These are phyloP conservation scores for Camponotus floridanus DNA, from an alignment of 1,140 invertebrate genomes.

Conservation along the genomic window DNA sequence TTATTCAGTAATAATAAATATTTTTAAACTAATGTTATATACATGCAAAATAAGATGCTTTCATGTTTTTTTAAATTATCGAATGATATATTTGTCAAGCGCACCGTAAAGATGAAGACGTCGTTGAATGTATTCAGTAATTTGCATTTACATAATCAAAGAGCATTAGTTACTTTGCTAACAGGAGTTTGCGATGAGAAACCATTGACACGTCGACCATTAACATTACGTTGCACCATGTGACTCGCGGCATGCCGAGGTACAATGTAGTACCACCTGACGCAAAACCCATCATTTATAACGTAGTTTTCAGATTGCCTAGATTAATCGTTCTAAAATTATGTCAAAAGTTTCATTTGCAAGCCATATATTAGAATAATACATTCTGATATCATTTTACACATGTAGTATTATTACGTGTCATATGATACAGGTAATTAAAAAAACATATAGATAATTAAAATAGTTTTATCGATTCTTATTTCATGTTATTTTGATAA, in stretches of 20 bases:
- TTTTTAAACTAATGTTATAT: background rate
- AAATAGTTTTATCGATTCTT: background rate
- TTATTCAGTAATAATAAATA: background rate
- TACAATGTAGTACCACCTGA: constrained; percentile 64
- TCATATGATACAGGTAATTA: background rate
- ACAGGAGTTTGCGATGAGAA: constrained; percentile 50
- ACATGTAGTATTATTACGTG: background rate
- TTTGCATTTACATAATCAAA: constrained; percentile 54
- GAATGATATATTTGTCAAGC: background rate
- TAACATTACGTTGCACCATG: constrained; percentile 62
- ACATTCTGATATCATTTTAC: constrained; percentile 30
- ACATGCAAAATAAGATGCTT: background rate
- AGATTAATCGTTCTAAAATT: constrained; percentile 61
- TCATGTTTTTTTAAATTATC: background rate
- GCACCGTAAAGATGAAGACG: background rate
- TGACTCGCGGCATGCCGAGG: constrained; percentile 60
- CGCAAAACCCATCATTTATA: constrained; percentile 62
- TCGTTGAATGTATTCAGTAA: constrained; percentile 2
- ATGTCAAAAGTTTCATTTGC: constrained; percentile 57
- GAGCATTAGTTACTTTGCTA: constrained; percentile 54
- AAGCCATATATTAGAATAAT: constrained; percentile 23
- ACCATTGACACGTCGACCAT: constrained; percentile 54
- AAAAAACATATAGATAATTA: constrained; percentile 1
- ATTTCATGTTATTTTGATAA: background rate
- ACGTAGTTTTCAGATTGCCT: constrained; percentile 54